Evolutionary conservation across 1,140 invertebrate genomes (phyloP).

Genomic region (Penaeus vannamei): DNA sequence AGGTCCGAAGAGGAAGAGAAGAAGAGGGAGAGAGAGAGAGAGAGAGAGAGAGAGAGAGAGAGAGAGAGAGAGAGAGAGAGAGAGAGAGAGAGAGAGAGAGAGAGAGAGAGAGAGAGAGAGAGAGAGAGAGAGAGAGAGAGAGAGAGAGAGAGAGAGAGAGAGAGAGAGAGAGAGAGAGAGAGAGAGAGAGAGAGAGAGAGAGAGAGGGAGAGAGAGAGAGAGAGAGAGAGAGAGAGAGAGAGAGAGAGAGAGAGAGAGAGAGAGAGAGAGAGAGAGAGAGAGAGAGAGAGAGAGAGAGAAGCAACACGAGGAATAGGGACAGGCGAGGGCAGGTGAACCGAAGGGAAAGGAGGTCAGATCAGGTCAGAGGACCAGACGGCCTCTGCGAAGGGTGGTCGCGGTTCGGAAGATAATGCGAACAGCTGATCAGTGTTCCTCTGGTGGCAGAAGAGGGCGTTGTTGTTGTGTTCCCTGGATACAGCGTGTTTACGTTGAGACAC

Average conservation of each 20-base stretch:
- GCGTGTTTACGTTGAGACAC: too few species aligned
- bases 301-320: neutral
- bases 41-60: slow-evolving; percentile 67
- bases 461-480: too few species aligned
- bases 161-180: slow-evolving; percentile 30
- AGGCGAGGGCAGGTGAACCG: neutral
- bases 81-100: slow-evolving; percentile 43
- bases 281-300: neutral
- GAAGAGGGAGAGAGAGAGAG: slow-evolving; percentile 61
- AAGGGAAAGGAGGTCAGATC: too few species aligned
- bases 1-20: slow-evolving; percentile 53
- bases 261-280: slow-evolving; percentile 42
- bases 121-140: slow-evolving; percentile 48
- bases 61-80: slow-evolving; percentile 66
- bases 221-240: slow-evolving; percentile 46
- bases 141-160: slow-evolving; percentile 7
- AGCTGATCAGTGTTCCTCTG: too few species aligned
- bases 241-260: slow-evolving; percentile 47
- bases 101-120: slow-evolving; percentile 39
- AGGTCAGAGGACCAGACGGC: too few species aligned
- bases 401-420: too few species aligned
- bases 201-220: slow-evolving; percentile 35
- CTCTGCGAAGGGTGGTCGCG: too few species aligned
- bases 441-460: too few species aligned
- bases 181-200: slow-evolving; percentile 41